A percentile compares a stretch with the other conserved stretches of the same genome.
phyloP scores from a whole-genome alignment of 2,888 invertebrate species.

The Stenichneumon culpator region DNA sequence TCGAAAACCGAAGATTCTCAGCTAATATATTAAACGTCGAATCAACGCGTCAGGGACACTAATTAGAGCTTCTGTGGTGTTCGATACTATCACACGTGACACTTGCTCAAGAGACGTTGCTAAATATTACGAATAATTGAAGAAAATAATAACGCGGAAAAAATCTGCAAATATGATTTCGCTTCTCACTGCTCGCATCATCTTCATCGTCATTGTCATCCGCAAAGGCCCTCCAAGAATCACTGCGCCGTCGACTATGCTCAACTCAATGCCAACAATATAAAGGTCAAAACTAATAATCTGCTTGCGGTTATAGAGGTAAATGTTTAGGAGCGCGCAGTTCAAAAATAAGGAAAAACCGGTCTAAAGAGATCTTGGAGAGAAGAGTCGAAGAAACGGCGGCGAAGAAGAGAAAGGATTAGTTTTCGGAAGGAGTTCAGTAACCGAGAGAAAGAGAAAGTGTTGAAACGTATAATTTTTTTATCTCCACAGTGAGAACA shows the following conservation, averaged over 20 bases:
- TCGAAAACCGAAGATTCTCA: constrained; percentile 18
- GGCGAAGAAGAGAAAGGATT: constrained; percentile 6
- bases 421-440: neutral
- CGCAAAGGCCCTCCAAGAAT: constrained; percentile 49
- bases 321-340: constrained; percentile 3
- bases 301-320: constrained; percentile 19
- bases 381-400: neutral
- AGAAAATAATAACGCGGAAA: constrained; percentile 15
- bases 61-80: constrained; percentile 61
- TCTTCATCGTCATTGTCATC: constrained; percentile 36
- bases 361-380: neutral
- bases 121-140: constrained; percentile 43
- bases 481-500: constrained; percentile 70
- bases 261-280: constrained; percentile 41
- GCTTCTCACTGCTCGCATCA: constrained; percentile 40
- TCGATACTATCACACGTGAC: constrained; percentile 64
- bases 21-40: constrained; percentile 5
- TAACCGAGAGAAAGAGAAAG: constrained; percentile 9
- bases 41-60: constrained; percentile 22
- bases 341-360: constrained; percentile 5
- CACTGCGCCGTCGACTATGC: constrained; percentile 33
- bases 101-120: constrained; percentile 69
- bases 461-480: constrained; percentile 57
- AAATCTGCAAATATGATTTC: constrained; percentile 45
- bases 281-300: constrained; percentile 37